Evolutionary conservation across 2,113 vertebrate genomes (phyloP).

Genomic region (Paedocypris sp.): DNA sequence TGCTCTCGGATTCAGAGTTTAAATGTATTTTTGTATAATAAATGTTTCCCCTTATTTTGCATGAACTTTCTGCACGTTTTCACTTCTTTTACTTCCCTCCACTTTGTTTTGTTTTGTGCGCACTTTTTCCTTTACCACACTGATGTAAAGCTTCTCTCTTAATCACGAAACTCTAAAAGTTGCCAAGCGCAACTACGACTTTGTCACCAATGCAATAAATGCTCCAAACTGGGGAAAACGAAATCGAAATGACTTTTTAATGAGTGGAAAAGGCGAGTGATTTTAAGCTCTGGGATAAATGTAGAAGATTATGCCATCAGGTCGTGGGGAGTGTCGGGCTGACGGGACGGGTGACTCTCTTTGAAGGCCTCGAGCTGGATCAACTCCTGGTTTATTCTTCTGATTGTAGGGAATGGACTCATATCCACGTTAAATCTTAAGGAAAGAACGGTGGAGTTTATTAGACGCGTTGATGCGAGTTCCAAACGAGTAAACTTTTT

Average conservation of each 20-base stretch:
- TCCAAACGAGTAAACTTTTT: no score
- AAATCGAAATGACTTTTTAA: neutral
- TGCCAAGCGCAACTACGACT: neutral
- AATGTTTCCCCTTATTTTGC: slow-evolving; percentile 26
- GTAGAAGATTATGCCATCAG: slow-evolving; percentile 51
- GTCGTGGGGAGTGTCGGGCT: slow-evolving; percentile 83
- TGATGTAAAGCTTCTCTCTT: neutral
- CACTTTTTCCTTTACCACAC: neutral
- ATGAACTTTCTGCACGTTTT: slow-evolving; percentile 2
- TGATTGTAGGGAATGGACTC: slow-evolving; percentile 71
- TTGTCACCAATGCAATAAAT: slow-evolving; percentile 42
- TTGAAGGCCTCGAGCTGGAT: slow-evolving; percentile 77
- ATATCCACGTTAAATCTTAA: slow-evolving; percentile 84
- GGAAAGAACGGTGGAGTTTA: neutral
- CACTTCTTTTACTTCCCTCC: neutral
- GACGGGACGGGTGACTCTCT: slow-evolving; percentile 71
- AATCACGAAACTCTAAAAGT: slow-evolving; percentile 2
- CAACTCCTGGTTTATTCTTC: slow-evolving; percentile 71
- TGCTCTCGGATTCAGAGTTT: neutral
- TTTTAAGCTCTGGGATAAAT: neutral
- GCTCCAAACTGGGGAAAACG: neutral
- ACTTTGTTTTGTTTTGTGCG: neutral
- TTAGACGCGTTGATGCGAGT: no score
- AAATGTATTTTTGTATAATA: slow-evolving; percentile 32
- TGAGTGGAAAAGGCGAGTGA: no score